Evolutionary conservation across 2,113 vertebrate species (phyloP), one percentile per base, ranked within the genome.

Genomic region (Dunckerocampus dactyliophorus): DNA sequence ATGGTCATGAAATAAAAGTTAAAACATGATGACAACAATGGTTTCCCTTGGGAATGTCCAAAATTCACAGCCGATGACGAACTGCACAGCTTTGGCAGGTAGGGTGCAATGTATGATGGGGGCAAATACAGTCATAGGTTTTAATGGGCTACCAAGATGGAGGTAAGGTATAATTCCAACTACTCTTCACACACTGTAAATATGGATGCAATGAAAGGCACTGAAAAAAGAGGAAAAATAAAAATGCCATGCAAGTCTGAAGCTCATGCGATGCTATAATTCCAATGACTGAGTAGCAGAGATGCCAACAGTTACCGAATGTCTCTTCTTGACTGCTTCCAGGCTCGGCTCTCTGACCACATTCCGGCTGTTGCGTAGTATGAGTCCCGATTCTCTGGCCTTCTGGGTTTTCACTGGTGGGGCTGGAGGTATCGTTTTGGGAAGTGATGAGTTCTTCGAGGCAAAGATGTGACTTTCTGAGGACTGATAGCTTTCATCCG

Each of bases 361-460:
- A 59, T 63, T 89, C 57, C 87, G 87, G 73, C 89, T 92, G 81
- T 90, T 89, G 63, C 91, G 84, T 56, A 91, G 89, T 58, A 91
- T 90, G 14, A 91, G 84, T 45, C 86, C 90, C 1, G 90, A 91
- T 79, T 91, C 90, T 59, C 88, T 81, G 60, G 87, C 89, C 82
- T 91, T 92, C 85, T 90, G 86, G 43, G 88, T 90, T 82, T 92
- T 91, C 37, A 91, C 87, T 0, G 90, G 90, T 1, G 90, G 90
- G 8, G 85, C 85, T 7, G 91, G 91, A 6, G 89, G 89, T 58
- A 71, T 68, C 72, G 76, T 89, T 85, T 90, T 92, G 34, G 83
- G 82, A 53, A 86, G 63, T 1, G 47, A 64, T 14, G 76, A 72
- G 20, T 77, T 49, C 80, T 85, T 90, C 39, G 79, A 77, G 46